Conservation (phyloP, 1,140 invertebrate species). For the Lethrus apterus region DNA sequence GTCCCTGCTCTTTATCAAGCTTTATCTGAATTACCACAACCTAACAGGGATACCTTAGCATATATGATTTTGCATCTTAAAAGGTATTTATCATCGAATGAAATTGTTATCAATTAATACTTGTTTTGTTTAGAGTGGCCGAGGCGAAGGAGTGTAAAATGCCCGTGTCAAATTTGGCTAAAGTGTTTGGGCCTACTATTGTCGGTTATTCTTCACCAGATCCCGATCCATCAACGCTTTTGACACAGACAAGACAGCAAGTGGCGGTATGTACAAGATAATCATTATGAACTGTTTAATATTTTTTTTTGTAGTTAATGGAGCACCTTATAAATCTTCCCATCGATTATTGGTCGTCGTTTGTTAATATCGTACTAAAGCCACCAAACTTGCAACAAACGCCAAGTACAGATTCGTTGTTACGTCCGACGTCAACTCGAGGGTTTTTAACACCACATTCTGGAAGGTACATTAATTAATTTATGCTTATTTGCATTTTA, state of each 20-base stretch:
- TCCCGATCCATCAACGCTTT: constrained; percentile 54
- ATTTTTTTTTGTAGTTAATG: constrained; percentile 51
- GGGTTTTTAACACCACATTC: constrained; percentile 15
- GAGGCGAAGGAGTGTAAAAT: constrained; percentile 67
- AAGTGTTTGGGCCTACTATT: constrained; percentile 78
- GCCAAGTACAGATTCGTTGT: constrained; percentile 48
- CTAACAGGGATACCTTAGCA: constrained; percentile 83
- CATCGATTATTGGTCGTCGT: constrained; percentile 58
- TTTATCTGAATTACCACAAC: constrained; percentile 66
- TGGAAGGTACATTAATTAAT: too few relatives aligned
- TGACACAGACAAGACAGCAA: constrained; percentile 55
- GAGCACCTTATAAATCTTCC: constrained; percentile 58
- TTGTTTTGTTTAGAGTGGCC: constrained; percentile 51
- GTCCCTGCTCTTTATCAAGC: constrained; percentile 53
- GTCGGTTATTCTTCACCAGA: constrained; percentile 70
- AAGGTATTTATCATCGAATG: constrained; percentile 42
- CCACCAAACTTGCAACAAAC: constrained; percentile 45
- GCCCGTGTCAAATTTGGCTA: constrained; percentile 68
- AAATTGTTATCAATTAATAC: constrained; percentile 8
- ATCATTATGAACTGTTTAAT: not conserved
- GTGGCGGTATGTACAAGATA: constrained; percentile 42
- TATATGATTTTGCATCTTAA: constrained; percentile 80
- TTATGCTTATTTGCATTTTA: too few relatives aligned
- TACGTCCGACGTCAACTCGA: constrained; percentile 37
- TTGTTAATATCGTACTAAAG: constrained; percentile 43